Evolutionary conservation across 2,797 vertebrate species (phyloP).

Genomic region (Sebastolobus alascanus): DNA sequence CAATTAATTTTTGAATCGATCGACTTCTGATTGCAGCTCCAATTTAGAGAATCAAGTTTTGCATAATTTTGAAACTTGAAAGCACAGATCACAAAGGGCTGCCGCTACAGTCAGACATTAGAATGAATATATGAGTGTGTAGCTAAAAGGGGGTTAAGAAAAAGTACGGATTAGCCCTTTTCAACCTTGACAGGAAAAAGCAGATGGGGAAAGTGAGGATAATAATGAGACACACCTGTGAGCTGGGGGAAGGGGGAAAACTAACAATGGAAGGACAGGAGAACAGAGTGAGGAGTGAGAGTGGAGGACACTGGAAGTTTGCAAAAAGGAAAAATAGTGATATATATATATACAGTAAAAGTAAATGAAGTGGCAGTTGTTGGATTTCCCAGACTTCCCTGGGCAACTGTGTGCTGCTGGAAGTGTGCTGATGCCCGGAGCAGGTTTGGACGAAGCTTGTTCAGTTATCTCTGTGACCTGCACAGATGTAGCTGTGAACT

Average conservation of each 20-base stretch:
- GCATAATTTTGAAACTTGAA: background rate
- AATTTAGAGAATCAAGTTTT: background rate
- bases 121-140: background rate
- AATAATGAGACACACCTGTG: background rate
- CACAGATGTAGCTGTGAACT: background rate
- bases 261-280: background rate
- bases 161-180: background rate
- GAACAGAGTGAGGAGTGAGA: background rate
- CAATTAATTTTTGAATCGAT: background rate
- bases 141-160: background rate
- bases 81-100: background rate
- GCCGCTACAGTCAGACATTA: background rate
- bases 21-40: background rate
- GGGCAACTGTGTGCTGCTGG: background rate
- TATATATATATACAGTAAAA: background rate
- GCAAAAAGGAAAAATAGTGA: background rate
- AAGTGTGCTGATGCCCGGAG: background rate
- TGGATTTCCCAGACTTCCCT: background rate
- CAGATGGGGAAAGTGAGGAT: background rate
- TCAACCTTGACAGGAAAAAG: background rate
- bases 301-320: no score
- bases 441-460: background rate
- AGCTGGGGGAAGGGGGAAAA: background rate
- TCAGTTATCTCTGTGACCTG: background rate
- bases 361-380: background rate